Evolutionary conservation across 2,113 vertebrate species (phyloP), one percentile per base, ranked within the genome.

Genomic region (Dissostichus mawsoni): DNA sequence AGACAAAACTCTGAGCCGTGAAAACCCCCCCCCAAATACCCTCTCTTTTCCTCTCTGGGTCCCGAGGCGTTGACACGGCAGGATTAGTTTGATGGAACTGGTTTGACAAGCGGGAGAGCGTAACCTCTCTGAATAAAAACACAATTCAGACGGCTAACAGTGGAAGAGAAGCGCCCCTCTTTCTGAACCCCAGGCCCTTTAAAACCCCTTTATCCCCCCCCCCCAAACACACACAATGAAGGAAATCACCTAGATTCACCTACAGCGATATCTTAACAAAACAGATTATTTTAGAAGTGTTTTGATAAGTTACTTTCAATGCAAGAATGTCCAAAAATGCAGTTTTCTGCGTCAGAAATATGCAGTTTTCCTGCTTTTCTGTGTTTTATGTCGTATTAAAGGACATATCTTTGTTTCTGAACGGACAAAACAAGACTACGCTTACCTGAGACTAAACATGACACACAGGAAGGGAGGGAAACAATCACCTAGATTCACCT

Each of bases 31-130:
- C 59, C 25, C 33, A 0, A 36, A 36, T 36, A 36, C 64, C 18
- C 84, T 25, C 81, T 20, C 45, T 8, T 44, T 77, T 51, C 52
- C 79, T 68, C 78, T 80, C 81, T 76, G 70, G 81, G 88, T 83
- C 81, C 69, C 52, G 76, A 80, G 79, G 83, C 76, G 44, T 76
- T 64, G 80, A 90, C 84, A 80, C 84, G 59, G 81, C 7, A 17
- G 87, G 82, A 87, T 90, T 88, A 90, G 82, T 83, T 75, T 90
- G 85, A 93, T 81, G 76, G 80, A 87, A 88, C 89, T 80, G 83
- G 76, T 88, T 86, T 91, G 90, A 93, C 89, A 89, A 67, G 89
- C 80, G 65, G 81, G 80, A 72, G 80, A 89, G 63, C 83, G 66
- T 68, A 89, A 87, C 81, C 87, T 83, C 50, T 74, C 74, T 64